A percentile compares a stretch with the other conserved stretches of the same genome.
phyloP scores from a whole-genome alignment of 2,113 vertebrate genomes.

The Raphicerus campestris region DNA sequence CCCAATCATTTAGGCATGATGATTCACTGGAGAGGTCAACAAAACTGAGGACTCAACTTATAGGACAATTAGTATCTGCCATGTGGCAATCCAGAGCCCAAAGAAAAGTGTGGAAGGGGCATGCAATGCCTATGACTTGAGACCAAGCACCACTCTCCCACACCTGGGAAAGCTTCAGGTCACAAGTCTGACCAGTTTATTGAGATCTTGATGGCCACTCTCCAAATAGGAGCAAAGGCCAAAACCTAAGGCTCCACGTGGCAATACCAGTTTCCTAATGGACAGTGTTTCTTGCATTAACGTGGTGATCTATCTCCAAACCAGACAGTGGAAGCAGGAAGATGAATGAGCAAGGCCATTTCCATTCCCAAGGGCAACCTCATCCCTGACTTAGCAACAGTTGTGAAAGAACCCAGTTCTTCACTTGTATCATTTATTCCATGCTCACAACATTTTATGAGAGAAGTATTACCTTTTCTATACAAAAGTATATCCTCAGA shows the following conservation, averaged over 20 bases:
- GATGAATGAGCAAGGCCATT: not conserved
- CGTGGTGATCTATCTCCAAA: not conserved
- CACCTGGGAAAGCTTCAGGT: not conserved
- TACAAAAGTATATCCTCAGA: not conserved
- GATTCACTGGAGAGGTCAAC: conserved; percentile 44
- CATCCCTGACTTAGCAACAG: not conserved
- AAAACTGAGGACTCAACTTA: conserved; percentile 40
- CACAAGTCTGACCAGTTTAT: not conserved
- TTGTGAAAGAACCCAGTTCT: not conserved
- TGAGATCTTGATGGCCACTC: not conserved
- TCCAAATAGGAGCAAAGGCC: not conserved
- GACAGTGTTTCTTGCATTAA: not conserved
- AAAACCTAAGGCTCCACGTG: not conserved
- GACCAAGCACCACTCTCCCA: not conserved
- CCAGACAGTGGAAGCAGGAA: not conserved
- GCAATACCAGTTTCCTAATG: not conserved
- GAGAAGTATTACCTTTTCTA: not conserved
- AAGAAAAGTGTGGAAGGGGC: not conserved
- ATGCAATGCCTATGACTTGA: not conserved
- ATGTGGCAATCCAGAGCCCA: conserved; percentile 11
- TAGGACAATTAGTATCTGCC: conserved; percentile 43
- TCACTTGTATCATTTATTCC: not conserved
- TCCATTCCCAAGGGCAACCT: not conserved
- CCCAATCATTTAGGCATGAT: not conserved
- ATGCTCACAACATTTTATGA: not conserved